phyloP scores from a whole-genome alignment of 2,888 invertebrate species.

The Drosophila pullipes region DNA sequence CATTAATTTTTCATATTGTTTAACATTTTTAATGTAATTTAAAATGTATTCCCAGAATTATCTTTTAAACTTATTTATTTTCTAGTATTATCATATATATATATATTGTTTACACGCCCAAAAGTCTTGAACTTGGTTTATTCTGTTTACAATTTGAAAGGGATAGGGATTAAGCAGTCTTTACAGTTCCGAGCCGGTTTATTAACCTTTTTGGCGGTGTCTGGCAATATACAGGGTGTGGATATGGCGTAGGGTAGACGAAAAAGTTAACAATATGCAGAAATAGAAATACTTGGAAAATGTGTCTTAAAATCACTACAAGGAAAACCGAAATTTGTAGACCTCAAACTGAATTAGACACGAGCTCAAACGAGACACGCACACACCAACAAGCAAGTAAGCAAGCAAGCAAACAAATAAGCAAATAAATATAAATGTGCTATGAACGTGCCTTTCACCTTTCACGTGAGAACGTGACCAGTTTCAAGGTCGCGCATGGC shows the following conservation, averaged over 20 bases:
- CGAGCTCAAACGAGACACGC: constrained; percentile 27
- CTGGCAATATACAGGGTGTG: neutral
- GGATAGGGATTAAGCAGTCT: neutral
- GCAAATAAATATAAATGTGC: constrained; percentile 8
- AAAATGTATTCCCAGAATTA: neutral
- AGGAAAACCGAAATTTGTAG: constrained; percentile 20
- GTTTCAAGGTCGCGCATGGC: constrained; percentile 76
- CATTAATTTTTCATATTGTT: neutral
- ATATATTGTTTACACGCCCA: neutral
- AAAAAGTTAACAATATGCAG: neutral
- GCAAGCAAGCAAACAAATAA: neutral
- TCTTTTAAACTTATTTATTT: neutral
- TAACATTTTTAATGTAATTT: neutral
- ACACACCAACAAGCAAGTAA: constrained; percentile 1
- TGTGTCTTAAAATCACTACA: constrained; percentile 24
- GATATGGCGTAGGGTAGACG: neutral
- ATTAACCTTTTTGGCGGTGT: constrained; percentile 42
- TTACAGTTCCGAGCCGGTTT: constrained; percentile 40
- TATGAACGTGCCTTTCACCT: constrained; percentile 72
- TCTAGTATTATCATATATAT: neutral
- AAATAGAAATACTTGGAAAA: neutral
- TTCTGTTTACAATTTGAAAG: neutral
- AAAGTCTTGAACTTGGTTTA: neutral
- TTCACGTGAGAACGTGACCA: constrained; percentile 70
- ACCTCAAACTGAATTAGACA: constrained; percentile 50